Percentiles rank a stretch among this genome's conserved stretches.
These are phyloP conservation scores for Takifugu rubripes DNA, from an alignment of 2,797 vertebrate species.

Conservation along the genomic window DNA sequence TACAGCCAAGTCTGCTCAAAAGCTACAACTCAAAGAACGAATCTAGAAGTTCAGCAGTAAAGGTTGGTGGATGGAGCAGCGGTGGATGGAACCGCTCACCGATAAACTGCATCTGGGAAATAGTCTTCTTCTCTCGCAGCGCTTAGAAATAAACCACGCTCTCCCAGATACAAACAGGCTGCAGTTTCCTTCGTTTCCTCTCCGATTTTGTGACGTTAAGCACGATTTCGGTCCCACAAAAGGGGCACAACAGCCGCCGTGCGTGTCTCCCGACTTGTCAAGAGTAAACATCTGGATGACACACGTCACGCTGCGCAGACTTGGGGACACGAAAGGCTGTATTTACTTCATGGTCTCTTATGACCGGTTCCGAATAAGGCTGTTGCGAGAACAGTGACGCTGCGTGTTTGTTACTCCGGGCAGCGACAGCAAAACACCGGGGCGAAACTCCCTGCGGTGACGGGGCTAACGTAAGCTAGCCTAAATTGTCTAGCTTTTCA, in stretches of 20 bases:
- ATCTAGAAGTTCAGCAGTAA: too few species aligned
- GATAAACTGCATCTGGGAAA: neutral
- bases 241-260: neutral
- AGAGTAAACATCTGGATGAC: constrained; percentile 51
- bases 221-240: neutral
- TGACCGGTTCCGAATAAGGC: neutral
- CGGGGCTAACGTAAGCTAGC: constrained; percentile 55
- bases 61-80: too few species aligned
- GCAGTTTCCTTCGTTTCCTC: neutral
- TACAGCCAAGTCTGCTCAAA: neutral
- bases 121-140: constrained; percentile 1
- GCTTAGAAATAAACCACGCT: neutral
- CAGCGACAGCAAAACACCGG: constrained; percentile 16
- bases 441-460: constrained; percentile 35
- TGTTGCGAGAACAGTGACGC: constrained; percentile 1
- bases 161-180: neutral
- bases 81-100: too few species aligned
- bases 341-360: neutral
- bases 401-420: constrained; percentile 13
- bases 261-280: neutral
- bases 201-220: neutral
- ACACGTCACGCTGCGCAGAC: neutral
- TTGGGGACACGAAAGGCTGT: neutral
- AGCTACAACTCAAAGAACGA: neutral
- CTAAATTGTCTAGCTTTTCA: constrained; percentile 23